Conservation (phyloP, 1,140 invertebrate genomes). For the Elymnias hypermnestra region DNA sequence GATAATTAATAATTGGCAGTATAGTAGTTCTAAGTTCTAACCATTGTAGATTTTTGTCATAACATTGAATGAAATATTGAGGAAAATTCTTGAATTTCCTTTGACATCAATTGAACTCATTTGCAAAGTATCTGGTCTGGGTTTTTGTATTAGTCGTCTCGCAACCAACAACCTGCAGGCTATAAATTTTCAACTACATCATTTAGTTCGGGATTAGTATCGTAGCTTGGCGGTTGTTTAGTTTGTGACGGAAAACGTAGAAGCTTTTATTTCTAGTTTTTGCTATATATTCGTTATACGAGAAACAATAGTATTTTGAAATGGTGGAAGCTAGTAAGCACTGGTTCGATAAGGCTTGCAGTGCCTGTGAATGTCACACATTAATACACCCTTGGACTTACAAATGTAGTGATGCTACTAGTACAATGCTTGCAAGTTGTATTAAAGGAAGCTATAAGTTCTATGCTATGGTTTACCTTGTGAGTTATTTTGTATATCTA, state of each 20-base stretch:
- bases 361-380: conserved; percentile 42
- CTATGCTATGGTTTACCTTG: conserved; percentile 72
- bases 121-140: not conserved
- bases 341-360: conserved; percentile 63
- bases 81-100: not conserved
- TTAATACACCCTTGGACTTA: conserved; percentile 72
- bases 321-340: conserved; percentile 74
- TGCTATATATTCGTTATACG: too few species aligned
- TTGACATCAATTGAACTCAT: not conserved
- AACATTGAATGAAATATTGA: too few species aligned
- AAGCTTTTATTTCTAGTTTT: too few species aligned
- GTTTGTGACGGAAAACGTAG: too few species aligned
- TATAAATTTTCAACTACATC: too few species aligned
- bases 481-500: conserved; percentile 37
- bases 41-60: too few species aligned
- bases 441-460: conserved; percentile 71
- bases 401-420: conserved; percentile 54
- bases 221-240: conserved; percentile 3
- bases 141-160: not conserved
- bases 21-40: too few species aligned
- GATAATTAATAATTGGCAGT: too few species aligned
- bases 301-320: conserved; percentile 17
- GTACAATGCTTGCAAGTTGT: conserved; percentile 60
- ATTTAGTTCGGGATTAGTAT: conserved; percentile 10
- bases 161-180: too few species aligned